phyloP scores from a whole-genome alignment of 2,797 vertebrate genomes.

The Rallus crepitans region DNA sequence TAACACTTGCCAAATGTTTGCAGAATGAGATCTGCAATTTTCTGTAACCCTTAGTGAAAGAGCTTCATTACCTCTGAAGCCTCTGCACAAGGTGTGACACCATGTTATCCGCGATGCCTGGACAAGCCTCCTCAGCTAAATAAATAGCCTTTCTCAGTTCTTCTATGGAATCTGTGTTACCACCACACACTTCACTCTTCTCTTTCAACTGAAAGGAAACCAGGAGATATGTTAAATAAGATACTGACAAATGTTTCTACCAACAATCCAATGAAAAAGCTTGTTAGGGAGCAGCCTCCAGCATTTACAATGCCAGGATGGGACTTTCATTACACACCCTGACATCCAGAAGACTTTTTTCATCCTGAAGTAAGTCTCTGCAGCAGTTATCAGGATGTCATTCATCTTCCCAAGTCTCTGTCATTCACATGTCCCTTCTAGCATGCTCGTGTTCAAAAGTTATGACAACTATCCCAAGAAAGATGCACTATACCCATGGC shows the following conservation, averaged over 20 bases:
- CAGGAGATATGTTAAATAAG: background rate
- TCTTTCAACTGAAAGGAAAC: conserved; percentile 87
- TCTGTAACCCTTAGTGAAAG: background rate
- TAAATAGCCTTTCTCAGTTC: conserved; percentile 89
- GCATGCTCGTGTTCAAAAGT: background rate
- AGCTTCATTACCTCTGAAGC: conserved; percentile 88
- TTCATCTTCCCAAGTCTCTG: background rate
- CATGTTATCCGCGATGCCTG: conserved; percentile 93
- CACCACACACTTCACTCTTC: conserved; percentile 86
- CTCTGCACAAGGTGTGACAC: conserved; percentile 92
- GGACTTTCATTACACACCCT: background rate
- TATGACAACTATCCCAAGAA: background rate
- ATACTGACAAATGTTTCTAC: background rate
- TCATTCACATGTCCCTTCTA: background rate
- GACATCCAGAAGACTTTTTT: background rate
- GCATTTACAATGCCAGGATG: background rate
- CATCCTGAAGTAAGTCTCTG: background rate
- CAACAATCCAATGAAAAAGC: background rate
- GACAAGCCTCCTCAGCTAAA: conserved; percentile 91
- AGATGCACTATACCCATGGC: background rate
- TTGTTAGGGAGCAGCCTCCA: background rate
- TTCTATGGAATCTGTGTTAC: conserved; percentile 89
- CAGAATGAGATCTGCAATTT: background rate
- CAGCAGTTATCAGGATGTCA: background rate
- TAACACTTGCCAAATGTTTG: background rate